Conservation (phyloP, 2,888 invertebrate genomes). For the Muscina levida region DNA sequence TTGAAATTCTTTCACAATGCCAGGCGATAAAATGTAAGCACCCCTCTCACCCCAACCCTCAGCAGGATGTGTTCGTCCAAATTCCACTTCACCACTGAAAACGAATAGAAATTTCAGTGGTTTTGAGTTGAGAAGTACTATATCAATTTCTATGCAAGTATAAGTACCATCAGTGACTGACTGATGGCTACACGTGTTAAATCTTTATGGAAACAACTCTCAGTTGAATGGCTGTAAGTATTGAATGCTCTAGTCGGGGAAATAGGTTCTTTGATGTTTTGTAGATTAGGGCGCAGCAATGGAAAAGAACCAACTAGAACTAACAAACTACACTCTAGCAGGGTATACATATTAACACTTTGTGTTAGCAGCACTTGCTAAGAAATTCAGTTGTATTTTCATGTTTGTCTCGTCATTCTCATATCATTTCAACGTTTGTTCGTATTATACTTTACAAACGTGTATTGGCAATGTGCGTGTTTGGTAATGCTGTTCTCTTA, state of each 20-base stretch:
- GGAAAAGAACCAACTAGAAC: background rate
- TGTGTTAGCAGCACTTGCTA: too few relatives aligned
- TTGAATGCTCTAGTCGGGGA: background rate
- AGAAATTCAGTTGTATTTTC: too few relatives aligned
- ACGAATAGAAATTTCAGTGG: background rate
- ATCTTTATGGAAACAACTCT: conserved; percentile 1
- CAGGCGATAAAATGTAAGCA: too few relatives aligned
- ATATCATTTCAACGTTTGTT: too few relatives aligned
- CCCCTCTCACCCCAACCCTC: too few relatives aligned
- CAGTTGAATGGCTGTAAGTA: background rate
- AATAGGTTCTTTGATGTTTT: background rate
- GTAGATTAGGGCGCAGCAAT: background rate
- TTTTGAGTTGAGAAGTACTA: background rate
- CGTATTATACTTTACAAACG: too few relatives aligned
- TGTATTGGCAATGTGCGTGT: too few relatives aligned
- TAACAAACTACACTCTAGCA: background rate
- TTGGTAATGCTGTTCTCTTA: too few relatives aligned
- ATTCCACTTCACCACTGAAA: too few relatives aligned
- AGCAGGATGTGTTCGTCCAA: too few relatives aligned
- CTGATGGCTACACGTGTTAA: conserved; percentile 1
- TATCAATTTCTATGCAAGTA: background rate
- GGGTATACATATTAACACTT: background rate
- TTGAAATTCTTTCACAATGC: too few relatives aligned
- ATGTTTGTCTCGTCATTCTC: too few relatives aligned
- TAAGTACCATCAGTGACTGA: background rate